Evolutionary conservation across 2,888 invertebrate genomes (phyloP).

Genomic region (Rhagium mordax): DNA sequence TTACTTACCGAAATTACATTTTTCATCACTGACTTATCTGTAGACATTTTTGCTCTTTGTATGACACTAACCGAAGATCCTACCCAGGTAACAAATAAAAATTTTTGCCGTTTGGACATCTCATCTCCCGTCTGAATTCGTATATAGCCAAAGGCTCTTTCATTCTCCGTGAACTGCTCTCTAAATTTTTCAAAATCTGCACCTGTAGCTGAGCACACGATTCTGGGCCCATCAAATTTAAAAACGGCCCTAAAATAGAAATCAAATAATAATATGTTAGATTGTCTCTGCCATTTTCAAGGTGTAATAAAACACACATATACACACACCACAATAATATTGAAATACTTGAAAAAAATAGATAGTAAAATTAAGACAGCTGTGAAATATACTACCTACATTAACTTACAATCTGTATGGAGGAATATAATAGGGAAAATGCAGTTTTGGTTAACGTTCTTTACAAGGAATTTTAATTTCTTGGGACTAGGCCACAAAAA

Average conservation of each 20-base stretch:
- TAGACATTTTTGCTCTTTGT: conserved; percentile 87
- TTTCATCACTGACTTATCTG: conserved; percentile 85
- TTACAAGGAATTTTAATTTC: no score
- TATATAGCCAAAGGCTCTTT: conserved; percentile 84
- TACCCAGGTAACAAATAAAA: conserved; percentile 85
- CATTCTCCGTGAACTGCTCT: conserved; percentile 80
- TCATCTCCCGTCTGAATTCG: conserved; percentile 86
- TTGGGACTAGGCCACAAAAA: no score
- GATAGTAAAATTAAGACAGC: no score
- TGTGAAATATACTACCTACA: no score
- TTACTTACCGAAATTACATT: conserved; percentile 81
- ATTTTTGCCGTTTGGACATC: conserved; percentile 87
- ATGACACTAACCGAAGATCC: conserved; percentile 83
- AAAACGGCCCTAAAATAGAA: conserved; percentile 80
- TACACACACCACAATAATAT: no score
- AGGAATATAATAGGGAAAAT: no score
- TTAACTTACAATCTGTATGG: no score
- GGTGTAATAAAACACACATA: no score
- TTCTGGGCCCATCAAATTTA: conserved; percentile 81
- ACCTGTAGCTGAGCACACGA: conserved; percentile 79
- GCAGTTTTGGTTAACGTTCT: no score
- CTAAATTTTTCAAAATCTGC: conserved; percentile 81
- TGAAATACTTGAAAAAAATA: no score
- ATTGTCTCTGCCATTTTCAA: no score
- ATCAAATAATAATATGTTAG: no score